Base-by-base conservation (phyloP, 2,113 vertebrate species). In the Pollimyrus isidori region DNA sequence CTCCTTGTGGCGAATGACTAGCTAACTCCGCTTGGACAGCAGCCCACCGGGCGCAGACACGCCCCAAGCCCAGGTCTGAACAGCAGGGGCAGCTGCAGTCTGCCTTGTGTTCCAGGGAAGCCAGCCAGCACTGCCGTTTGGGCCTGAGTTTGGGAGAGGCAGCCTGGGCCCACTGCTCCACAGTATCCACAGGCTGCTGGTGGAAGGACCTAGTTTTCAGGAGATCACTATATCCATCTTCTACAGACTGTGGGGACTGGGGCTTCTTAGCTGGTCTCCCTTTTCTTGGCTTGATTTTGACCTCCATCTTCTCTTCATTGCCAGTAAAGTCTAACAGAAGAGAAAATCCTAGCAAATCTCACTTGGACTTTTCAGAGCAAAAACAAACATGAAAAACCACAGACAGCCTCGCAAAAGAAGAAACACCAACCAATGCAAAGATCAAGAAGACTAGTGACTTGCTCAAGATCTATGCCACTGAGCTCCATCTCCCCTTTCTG, bases 381-480 rank as follows among this genome's bases (percentile, higher is more conserved):
- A 30, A 7, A 50, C 30, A 19, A 42, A 19, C 3, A n/a, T n/a
- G 2, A 6, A n/a, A 62, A 65, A n/a, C 21, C 23, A 5, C 7
- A 87, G 2, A 39, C 15, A 15, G 35, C 21, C 13, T 2, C 9
- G 35, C 17, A 65, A 58, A 87, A 46, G 6, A n/a, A 23, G 7
- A 73, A 87, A 30, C 42, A 90, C 93, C 90, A 45, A 99, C 98
- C 96, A 88, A 95, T 95, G 84, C 95, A 94, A 0, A 95, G 94
- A 48, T 98, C 97, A 2, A 99, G 95, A 30, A 99, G 95, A 90
- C 96, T 95, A 49, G 95, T 93, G 62, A 97, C 97, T 87, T 96
- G 96, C 56, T 96, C 94, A 19, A 99, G 94, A 90, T 97, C 97
- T 0, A 94, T 92, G 45, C 92, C 91, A 92, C 97, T 96, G 88